Base-by-base conservation (phyloP, 2,113 vertebrate genomes). In the Mesocricetus auratus region DNA sequence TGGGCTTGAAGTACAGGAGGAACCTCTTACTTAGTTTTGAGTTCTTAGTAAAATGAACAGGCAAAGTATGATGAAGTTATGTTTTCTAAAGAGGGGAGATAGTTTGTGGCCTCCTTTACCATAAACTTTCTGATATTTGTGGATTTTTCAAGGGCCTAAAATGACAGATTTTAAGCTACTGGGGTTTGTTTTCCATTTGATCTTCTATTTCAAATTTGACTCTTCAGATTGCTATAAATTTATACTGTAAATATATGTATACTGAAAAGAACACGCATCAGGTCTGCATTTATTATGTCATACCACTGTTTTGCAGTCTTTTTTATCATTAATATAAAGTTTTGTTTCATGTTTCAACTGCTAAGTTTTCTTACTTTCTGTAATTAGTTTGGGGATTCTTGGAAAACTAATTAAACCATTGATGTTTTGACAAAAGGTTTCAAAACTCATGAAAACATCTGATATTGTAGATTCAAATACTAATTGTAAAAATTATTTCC, bases 371-470 rank as follows among this genome's bases (percentile, higher is more conserved):
- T 47, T 53, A 68, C 45, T 42, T 81, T 7, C 4, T 53, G 4
- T 7, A 82, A 66, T n/a, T 73, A 66, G 5, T 82, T 42, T 71
- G 15, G 68, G 31, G 50, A 1, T 73, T 91, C 89, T 91, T 36
- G 86, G 16, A 16, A 96, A 88, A 93, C 93, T 78, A 83, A 58
- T 60, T 77, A 24, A 42, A 88, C 78, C 4, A 45, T 56, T 62
- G 29, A 73, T 24, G 53, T 22, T 93, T 85, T 68, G 60, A 85
- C 12, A 85, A 90, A 93, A 36, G 21, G 33, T 9, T 96, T 88
- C 62, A 77, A 94, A 26, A 2, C 29, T 58, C 71, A 85, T 74
- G 68, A 91, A 94, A 91, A 88, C 17, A 39, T 16, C 58, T 81
- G 21, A 58, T 45, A 66, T 87, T 50, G 0, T 73, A 68, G 36